Conservation (phyloP, 2,797 vertebrate genomes). For the Cyclura pinguis region DNA sequence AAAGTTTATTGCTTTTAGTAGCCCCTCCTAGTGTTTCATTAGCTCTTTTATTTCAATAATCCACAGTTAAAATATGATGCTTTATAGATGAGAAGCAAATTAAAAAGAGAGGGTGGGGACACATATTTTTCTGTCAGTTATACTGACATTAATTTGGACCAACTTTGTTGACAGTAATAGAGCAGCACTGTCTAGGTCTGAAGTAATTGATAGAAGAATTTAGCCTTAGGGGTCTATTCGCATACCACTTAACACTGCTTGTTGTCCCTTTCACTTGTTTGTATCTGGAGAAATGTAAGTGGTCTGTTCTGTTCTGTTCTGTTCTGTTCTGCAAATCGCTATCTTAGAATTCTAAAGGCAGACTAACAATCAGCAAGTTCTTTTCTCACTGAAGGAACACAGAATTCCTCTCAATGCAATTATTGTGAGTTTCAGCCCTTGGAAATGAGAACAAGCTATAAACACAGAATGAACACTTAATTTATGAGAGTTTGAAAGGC, state of each 20-base stretch:
- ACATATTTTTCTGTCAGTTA: conserved; percentile 39
- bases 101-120: conserved; percentile 39
- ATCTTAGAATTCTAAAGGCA: conserved; percentile 4
- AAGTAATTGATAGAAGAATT: background rate
- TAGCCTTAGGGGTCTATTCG: background rate
- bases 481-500: background rate
- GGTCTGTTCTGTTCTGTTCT: too few relatives aligned
- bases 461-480: background rate
- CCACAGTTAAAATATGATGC: conserved; percentile 22
- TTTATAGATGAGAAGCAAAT: conserved; percentile 19
- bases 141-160: background rate
- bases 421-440: conserved; percentile 29
- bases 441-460: conserved; percentile 41
- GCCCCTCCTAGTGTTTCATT: conserved; percentile 63
- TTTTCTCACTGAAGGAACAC: conserved; percentile 19
- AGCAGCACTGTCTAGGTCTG: background rate
- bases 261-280: background rate
- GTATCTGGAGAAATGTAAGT: conserved; percentile 8
- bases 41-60: conserved; percentile 56
- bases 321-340: background rate
- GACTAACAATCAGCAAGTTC: background rate
- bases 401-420: conserved; percentile 15
- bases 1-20: conserved; percentile 63
- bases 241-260: background rate
- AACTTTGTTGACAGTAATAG: conserved; percentile 9